Evolutionary conservation across 2,113 vertebrate genomes (phyloP).

Genomic region (Urocolius indicus): DNA sequence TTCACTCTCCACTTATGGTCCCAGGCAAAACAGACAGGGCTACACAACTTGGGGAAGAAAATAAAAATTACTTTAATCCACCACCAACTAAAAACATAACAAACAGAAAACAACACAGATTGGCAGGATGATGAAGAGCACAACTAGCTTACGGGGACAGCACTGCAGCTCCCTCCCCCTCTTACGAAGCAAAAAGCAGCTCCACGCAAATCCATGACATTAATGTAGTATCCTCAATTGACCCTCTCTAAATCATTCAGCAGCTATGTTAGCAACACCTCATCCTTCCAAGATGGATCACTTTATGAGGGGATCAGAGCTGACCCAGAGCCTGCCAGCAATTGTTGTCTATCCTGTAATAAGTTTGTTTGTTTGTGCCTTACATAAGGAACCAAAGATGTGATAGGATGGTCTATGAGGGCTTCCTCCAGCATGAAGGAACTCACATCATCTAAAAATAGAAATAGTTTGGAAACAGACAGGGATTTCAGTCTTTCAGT

Average conservation of each 20-base stretch:
- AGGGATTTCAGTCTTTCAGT: not conserved
- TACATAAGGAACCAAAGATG: not conserved
- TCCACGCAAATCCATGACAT: too few species aligned
- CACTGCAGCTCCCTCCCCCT: too few species aligned
- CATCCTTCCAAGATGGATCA: not conserved
- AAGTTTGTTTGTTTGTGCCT: not conserved
- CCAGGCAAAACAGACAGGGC: too few species aligned
- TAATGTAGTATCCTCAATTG: not conserved
- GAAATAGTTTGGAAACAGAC: not conserved
- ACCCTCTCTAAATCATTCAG: not conserved
- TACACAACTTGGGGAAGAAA: too few species aligned
- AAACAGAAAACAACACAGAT: too few species aligned
- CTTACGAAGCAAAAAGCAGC: too few species aligned
- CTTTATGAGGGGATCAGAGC: not conserved
- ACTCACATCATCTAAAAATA: not conserved
- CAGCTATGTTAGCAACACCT: not conserved
- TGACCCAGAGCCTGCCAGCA: not conserved
- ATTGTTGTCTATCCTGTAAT: not conserved
- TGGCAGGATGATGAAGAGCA: too few species aligned
- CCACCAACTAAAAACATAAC: too few species aligned
- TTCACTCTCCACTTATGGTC: too few species aligned
- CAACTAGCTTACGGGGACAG: too few species aligned
- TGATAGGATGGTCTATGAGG: not conserved
- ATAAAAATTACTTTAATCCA: too few species aligned
- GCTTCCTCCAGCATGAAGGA: not conserved